A percentile compares a stretch with the other conserved stretches of the same genome.
Evolutionary conservation across 2,888 invertebrate species (phyloP).

Genomic region (Diploptera punctata): DNA sequence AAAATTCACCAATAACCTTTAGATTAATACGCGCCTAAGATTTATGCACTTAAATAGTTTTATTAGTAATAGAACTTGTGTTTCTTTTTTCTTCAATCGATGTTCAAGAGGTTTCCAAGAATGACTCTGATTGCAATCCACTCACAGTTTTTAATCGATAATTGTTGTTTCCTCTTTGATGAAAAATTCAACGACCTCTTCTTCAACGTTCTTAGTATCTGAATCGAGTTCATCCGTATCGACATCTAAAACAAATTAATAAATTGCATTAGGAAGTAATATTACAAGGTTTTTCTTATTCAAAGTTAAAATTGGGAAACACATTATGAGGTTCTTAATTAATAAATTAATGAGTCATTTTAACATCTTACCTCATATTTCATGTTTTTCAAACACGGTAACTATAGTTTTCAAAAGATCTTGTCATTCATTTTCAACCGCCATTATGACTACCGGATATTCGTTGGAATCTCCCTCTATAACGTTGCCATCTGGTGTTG

Average conservation of each 20-base stretch:
- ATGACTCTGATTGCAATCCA: neutral
- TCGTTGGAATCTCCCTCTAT: too few species aligned
- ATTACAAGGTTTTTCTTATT: too few species aligned
- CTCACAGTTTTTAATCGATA: constrained; percentile 66
- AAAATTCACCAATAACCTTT: neutral
- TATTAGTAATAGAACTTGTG: neutral
- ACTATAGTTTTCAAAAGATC: too few species aligned
- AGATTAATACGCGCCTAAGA: neutral
- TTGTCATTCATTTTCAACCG: too few species aligned
- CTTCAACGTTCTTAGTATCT: constrained; percentile 86
- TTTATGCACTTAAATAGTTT: constrained; percentile 5
- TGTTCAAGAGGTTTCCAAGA: constrained; percentile 39
- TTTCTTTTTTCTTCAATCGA: neutral
- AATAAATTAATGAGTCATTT: too few species aligned
- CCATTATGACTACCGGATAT: too few species aligned
- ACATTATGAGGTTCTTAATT: too few species aligned
- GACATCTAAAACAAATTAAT: constrained; percentile 73
- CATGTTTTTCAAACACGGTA: too few species aligned
- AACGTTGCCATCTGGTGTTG: too few species aligned
- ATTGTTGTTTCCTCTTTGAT: constrained; percentile 91
- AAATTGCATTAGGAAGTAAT: too few species aligned
- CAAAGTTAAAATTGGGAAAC: too few species aligned
- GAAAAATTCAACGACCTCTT: constrained; percentile 97
- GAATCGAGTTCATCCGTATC: constrained; percentile 94
- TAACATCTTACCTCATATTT: too few species aligned